Evolutionary conservation across 1,140 invertebrate species (phyloP), one percentile per base, ranked within the genome.

Genomic region (Brachionus manjavacas): DNA sequence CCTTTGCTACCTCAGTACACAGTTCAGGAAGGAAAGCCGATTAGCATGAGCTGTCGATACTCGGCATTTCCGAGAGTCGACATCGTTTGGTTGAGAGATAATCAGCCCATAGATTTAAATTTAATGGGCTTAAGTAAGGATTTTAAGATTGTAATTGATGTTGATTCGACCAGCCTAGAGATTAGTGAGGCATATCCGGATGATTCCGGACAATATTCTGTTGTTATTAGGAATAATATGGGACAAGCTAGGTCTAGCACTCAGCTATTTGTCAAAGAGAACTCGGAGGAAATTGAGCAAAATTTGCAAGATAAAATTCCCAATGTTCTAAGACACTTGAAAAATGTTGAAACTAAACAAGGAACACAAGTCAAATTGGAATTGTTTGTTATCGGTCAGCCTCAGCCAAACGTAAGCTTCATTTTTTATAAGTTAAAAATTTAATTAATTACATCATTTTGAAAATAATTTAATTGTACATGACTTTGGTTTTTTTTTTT

Each of bases 141-240:
- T 31, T 88, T 85, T 68, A 86, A 84, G 88, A 88, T 89, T 28
- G 86, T 87, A 35, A 87, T 88, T 23, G 87, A 87, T 43, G 79
- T 85, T 2, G 88, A 87, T 52, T 86, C 86, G 70, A 88, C 88
- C 9, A 85, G 95, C 3, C 90, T 99, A 20, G 93, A 97, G 23
- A 97, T 99, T 85, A 92, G 93, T 78, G 96, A 98, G 91, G 95
- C 97, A 0, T 97, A 96, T 89, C 95, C 96, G 0, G 96, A 99
- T 91, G 97, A 99, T 89, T 94, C 96, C 2, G 97, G 96, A 2
- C 94, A 93, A 64, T 99, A 97, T 89, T 98, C 96, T 0, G 97
- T 96, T 87, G 94, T 98, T 12, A 95, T 96, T 12, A 97, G 97
- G 88, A 99, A 99, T 88, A 92, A 94, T 3, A 94, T 94, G 52